Base-by-base conservation (phyloP, 2,888 invertebrate genomes). In the Eristalis tenax region DNA sequence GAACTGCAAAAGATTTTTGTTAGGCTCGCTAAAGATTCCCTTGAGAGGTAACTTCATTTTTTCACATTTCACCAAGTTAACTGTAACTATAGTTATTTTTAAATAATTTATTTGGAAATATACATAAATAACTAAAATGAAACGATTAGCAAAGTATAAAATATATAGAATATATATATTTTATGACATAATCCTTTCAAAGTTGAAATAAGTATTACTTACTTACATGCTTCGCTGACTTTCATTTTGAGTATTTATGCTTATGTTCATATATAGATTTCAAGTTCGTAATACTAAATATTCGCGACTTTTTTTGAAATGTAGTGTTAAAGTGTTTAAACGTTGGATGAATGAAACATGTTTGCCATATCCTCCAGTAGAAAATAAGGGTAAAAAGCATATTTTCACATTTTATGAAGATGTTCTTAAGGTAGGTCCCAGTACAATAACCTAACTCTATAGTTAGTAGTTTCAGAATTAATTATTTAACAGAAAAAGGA, bases 301-400 rank as follows among this genome's bases (percentile, higher is more conserved):
- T n/a, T 1, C 0, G 6, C 57, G 11, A 22, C 11, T 73, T 22
- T 59, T 23, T 63, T 57, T n/a, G 15, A 15, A 35, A 57, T 50
- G 8, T 57, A 96, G 96, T 83, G 92, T 97, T 6, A 96, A 96
- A 89, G 92, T 94, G 0, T 97, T 98, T 90, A 95, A 96, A 0
- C 95, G 98, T 10, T 98, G 98, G 98, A 96, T 97, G 96, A 94
- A 95, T 89, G 95, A 95, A 13, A 96, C 96, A 0, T 98, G 98
- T 90, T 91, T 97, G 0, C 94, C 95, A 56, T 96, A 97, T 83
- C 94, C 95, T 1, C 89, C 90, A 0, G 86, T 91, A 15, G 91
- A 91, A 4, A 94, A 94, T 2, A 94, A 94, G 5, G 90, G 89
- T 22, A 83, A 88, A 64, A 50, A 95, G 94, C 89, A 95, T 89